Evolutionary conservation across 1,140 invertebrate species (phyloP), one percentile per base, ranked within the genome.

Genomic region (Eupeodes corollae): DNA sequence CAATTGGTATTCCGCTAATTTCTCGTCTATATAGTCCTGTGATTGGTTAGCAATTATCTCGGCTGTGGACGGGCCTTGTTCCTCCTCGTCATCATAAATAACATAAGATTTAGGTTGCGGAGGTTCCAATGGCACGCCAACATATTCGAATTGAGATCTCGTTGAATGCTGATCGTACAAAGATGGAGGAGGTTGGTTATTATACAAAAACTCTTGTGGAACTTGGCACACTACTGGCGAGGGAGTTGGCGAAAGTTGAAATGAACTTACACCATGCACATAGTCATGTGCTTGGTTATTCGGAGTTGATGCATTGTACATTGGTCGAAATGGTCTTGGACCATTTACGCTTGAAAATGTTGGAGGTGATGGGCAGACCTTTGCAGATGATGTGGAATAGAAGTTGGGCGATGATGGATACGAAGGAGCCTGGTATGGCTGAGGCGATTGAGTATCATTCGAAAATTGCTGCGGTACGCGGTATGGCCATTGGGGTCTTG

Each of bases 21-120:
- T 89, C 70, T 94, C 90, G 64, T 94, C 90, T 41, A 94, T 80
- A 62, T 92, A 94, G 72, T 93, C 89, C 70, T 94, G 90, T 48
- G 87, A 90, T 71, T 94, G 90, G 61, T 82, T 84, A 30, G 88
- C 88, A 50, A 94, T 91, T 50, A 92, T 91, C 63, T 92, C 88
- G 11, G 88, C 88, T 3, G 88, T 91, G 42, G 86, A 86, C 6
- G 82, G 82, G 21, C 86, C 85, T 50, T 77, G 73, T 46, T 82
- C 77, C 58, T 82, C 81, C 31, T 81, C 80, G 32, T 84, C 78
- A 59, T 76, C 77, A 47, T 58, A 68, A 59, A 78, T 69, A 51
- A 74, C 74, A 50, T 76, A 73, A 64, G 73, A 70, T 47, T 72
- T 67, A 53, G 78, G 75, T 42, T 79, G 80, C 49, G 73, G 73